Evolutionary conservation across 2,113 vertebrate species (phyloP).

Genomic region (Falco punctatus): DNA sequence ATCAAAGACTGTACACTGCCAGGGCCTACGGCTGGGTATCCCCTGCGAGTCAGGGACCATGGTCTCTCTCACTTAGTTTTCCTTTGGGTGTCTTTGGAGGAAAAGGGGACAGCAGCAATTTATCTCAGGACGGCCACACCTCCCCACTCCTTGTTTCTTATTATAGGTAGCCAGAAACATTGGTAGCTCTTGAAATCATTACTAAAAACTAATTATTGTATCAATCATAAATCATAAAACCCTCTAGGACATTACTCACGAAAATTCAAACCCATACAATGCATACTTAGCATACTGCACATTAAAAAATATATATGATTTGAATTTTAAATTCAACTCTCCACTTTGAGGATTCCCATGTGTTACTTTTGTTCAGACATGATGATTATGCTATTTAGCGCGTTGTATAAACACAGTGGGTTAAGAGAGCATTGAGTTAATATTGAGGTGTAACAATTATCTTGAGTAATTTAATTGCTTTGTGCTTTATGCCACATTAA

Average conservation of each 20-base stretch:
- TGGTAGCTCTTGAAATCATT: background rate
- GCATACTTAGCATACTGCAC: background rate
- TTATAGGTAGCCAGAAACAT: background rate
- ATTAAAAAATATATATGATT: background rate
- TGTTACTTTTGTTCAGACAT: background rate
- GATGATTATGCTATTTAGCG: conserved; percentile 5
- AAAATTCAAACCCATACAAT: background rate
- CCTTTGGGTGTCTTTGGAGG: background rate
- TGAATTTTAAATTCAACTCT: background rate
- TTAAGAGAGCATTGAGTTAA: background rate
- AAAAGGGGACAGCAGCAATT: background rate
- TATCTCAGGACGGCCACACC: background rate
- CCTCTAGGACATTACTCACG: background rate
- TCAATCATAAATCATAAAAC: background rate
- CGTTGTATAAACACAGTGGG: background rate
- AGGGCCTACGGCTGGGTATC: background rate
- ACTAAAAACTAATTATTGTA: background rate
- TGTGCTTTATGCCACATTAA: background rate
- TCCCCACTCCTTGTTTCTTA: background rate
- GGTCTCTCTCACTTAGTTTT: background rate
- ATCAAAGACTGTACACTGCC: background rate
- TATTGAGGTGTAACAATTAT: background rate
- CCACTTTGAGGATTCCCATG: background rate
- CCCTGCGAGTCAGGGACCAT: accelerated
- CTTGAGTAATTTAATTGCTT: conserved; percentile 13